Evolutionary conservation across 2,113 vertebrate species (phyloP), one percentile per base, ranked within the genome.

Genomic region (Marmota flaviventris): DNA sequence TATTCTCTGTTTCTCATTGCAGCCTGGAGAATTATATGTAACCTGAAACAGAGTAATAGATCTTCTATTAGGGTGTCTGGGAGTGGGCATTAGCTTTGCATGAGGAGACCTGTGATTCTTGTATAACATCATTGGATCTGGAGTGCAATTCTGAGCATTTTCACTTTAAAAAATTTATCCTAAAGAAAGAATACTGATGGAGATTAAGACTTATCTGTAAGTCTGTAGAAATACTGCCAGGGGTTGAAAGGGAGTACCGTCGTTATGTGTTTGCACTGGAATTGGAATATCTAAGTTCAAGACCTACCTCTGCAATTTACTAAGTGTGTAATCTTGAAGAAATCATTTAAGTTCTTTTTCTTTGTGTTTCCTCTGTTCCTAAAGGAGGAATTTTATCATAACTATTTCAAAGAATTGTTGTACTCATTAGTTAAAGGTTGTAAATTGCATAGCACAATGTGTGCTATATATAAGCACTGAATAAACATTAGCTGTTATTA

Each of bases 401-500:
- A 2, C 22, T 87, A 20, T 89, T 87, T 93, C 34, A 32, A 29
- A 78, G 56, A 92, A 78, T 53, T 73, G 5, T 37, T 87, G 20
- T 85, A 58, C 3, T 58, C 8, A 51, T 89, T 85, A 93, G 42
- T 81, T 96, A 39, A 82, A 39, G 65, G n/a, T 81, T 72, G 53
- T 93, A 78, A 92, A 82, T 78, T 73, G 8, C n/a, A 78, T 56
- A 85, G 27, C 34, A 61, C 51, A 88, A 77, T 90, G 18, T 11
- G 51, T 56, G 11, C 29, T 39, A 69, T 22, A 61, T 79, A 56
- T 79, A 75, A 90, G 20, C 75, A 85, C 37, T 77, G 53, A 93
- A 58, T 81, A 85, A 93, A 76, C 37, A 93, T 95, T 94, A 92
- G 25, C 34, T 81, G 48, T 81, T 79, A 56, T 89, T 86, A 69